Evolutionary conservation across 2,888 invertebrate species (phyloP).

Genomic region (Cecidostiba fungosa): DNA sequence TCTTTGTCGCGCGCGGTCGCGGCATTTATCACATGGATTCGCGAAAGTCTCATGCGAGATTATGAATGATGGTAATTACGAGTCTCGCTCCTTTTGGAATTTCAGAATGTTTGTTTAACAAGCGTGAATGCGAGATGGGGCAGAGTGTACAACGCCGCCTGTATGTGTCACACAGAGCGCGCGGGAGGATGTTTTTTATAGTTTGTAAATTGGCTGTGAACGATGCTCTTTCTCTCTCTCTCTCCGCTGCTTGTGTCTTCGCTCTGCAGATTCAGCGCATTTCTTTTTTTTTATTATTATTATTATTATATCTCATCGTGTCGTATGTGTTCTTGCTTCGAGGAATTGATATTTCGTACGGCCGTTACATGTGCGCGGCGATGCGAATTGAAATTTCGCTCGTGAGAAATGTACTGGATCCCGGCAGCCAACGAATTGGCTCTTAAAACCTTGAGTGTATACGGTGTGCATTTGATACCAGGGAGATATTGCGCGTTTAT

Average conservation of each 20-base stretch:
- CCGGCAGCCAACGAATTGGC: neutral
- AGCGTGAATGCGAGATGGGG: slow-evolving; percentile 57
- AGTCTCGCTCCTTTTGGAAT: slow-evolving; percentile 43
- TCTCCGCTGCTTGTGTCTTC: neutral
- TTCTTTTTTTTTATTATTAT: neutral
- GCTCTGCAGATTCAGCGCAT: neutral
- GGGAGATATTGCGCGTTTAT: neutral
- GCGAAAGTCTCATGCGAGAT: slow-evolving; percentile 59
- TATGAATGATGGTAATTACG: slow-evolving; percentile 65
- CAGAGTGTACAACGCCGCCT: neutral
- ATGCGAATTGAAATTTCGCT: neutral
- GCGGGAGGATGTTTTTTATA: slow-evolving; percentile 51
- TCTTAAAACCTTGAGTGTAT: slow-evolving; percentile 19
- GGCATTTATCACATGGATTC: slow-evolving; percentile 60
- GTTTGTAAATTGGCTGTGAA: slow-evolving; percentile 61
- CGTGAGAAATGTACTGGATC: slow-evolving; percentile 14
- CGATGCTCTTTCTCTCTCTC: slow-evolving; percentile 28
- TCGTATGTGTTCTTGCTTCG: slow-evolving; percentile 23
- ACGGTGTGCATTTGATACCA: neutral
- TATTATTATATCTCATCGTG: neutral
- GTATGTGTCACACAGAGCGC: neutral
- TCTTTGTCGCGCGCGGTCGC: slow-evolving; percentile 22
- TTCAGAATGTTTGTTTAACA: slow-evolving; percentile 61
- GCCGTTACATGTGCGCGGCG: neutral
- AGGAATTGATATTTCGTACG: slow-evolving; percentile 43